phyloP scores from a whole-genome alignment of 1,140 invertebrate species.

The Sitophilus oryzae region DNA sequence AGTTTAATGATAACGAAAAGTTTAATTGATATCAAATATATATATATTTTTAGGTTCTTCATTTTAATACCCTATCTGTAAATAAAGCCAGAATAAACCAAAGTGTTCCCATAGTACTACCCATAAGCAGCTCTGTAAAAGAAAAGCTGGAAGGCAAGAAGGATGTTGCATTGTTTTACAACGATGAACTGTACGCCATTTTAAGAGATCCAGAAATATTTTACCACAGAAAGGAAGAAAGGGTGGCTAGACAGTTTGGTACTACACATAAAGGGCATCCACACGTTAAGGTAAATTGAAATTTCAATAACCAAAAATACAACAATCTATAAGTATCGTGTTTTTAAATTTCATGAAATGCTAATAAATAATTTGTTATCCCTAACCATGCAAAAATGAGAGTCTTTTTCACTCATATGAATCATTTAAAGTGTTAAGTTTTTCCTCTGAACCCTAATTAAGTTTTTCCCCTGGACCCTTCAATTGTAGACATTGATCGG shows the following conservation, averaged over 20 bases:
- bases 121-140: slow-evolving; percentile 71
- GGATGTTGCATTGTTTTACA: slow-evolving; percentile 63
- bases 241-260: slow-evolving; percentile 88
- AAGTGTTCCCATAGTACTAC: slow-evolving; percentile 92
- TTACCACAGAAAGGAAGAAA: slow-evolving; percentile 90
- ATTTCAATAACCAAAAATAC: too few species aligned
- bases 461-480: too few species aligned
- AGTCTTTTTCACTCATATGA: too few species aligned
- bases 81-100: slow-evolving; percentile 73
- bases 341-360: too few species aligned
- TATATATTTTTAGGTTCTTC: slow-evolving; percentile 55
- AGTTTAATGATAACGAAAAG: too few species aligned
- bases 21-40: too few species aligned
- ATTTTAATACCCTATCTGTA: slow-evolving; percentile 80
- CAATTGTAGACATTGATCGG: too few species aligned
- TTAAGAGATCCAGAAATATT: slow-evolving; percentile 90
- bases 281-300: slow-evolving; percentile 62
- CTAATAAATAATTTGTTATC: too few species aligned
- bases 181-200: slow-evolving; percentile 73
- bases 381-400: too few species aligned
- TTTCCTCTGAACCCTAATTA: too few species aligned
- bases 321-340: too few species aligned
- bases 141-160: slow-evolving; percentile 58
- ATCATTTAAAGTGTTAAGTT: too few species aligned
- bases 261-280: slow-evolving; percentile 83